These are phyloP conservation scores for Clusia tigrina DNA, from an alignment of 2,888 invertebrate genomes.

Conservation along the genomic window DNA sequence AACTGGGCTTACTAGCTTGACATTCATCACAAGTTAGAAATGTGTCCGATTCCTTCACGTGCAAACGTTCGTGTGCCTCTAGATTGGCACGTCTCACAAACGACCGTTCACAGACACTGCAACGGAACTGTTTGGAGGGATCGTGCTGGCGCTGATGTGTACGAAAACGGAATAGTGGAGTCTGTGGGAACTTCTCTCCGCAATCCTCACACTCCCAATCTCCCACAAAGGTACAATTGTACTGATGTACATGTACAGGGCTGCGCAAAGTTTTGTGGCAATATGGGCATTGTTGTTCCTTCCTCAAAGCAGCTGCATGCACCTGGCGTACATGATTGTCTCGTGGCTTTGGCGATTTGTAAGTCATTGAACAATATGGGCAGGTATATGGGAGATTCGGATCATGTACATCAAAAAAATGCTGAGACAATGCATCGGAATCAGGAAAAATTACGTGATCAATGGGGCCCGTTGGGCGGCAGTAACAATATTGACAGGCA, in stretches of 20 bases:
- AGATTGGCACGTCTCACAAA: constrained; percentile 37
- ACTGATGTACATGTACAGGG: constrained; percentile 32
- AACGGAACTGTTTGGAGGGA: constrained; percentile 30
- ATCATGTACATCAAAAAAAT: constrained; percentile 43
- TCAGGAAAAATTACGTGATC: constrained; percentile 36
- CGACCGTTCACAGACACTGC: constrained; percentile 33
- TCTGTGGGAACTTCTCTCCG: constrained; percentile 31
- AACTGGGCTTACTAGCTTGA: constrained; percentile 33
- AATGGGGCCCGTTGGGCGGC: constrained; percentile 30
- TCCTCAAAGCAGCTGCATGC: constrained; percentile 20
- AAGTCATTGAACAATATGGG: constrained; percentile 36
- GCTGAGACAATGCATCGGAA: constrained; percentile 39
- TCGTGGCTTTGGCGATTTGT: constrained; percentile 30
- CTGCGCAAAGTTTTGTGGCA: constrained; percentile 33
- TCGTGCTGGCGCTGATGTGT: constrained; percentile 39
- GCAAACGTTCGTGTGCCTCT: constrained; percentile 37
- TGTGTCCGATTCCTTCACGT: constrained; percentile 21
- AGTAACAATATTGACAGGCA: constrained; percentile 42
- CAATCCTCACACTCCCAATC: constrained; percentile 40
- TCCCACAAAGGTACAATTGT: constrained; percentile 35
- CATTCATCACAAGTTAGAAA: constrained; percentile 34
- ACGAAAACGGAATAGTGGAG: constrained; percentile 35
- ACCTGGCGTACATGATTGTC: constrained; percentile 33
- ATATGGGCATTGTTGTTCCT: constrained; percentile 28
- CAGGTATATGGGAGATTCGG: constrained; percentile 42